Percentiles rank a stretch among this genome's conserved stretches.
phyloP scores from a whole-genome alignment of 2,113 vertebrate species.

The Rhegmatorhina hoffmannsi region DNA sequence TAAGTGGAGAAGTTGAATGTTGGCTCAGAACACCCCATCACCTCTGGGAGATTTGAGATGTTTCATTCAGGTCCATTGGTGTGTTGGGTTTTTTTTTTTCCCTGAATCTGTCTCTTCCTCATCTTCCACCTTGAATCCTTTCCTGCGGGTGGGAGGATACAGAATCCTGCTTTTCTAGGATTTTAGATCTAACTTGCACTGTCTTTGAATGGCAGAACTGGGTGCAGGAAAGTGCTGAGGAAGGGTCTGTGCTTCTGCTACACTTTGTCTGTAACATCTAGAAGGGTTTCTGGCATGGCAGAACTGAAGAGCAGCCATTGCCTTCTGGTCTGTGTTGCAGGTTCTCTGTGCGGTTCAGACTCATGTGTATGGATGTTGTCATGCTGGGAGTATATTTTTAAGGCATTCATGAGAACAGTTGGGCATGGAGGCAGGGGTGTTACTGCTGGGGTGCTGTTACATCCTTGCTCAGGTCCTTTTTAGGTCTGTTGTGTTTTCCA shows the following conservation, averaged over 20 bases:
- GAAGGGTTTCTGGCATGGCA: neutral
- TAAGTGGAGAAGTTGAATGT: neutral
- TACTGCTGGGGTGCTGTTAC: neutral
- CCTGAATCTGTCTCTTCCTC: neutral
- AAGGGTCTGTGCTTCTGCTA: neutral
- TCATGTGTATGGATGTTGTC: neutral
- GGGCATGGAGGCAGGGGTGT: neutral
- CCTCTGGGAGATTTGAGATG: neutral
- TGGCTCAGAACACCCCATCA: neutral
- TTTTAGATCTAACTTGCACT: neutral
- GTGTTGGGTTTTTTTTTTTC: neutral
- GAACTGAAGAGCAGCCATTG: neutral
- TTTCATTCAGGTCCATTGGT: neutral
- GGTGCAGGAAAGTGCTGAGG: neutral
- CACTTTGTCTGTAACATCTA: neutral
- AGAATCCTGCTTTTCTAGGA: neutral
- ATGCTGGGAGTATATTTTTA: neutral
- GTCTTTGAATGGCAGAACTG: neutral
- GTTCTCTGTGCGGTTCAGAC: neutral
- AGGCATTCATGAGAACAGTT: neutral
- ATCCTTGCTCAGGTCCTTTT: neutral
- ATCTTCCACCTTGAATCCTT: neutral
- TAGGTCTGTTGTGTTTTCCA: neutral
- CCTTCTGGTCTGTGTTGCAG: neutral
- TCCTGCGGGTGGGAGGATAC: neutral